Evolutionary conservation across 1,140 invertebrate species (phyloP).

Genomic region (Colletes latitarsis): DNA sequence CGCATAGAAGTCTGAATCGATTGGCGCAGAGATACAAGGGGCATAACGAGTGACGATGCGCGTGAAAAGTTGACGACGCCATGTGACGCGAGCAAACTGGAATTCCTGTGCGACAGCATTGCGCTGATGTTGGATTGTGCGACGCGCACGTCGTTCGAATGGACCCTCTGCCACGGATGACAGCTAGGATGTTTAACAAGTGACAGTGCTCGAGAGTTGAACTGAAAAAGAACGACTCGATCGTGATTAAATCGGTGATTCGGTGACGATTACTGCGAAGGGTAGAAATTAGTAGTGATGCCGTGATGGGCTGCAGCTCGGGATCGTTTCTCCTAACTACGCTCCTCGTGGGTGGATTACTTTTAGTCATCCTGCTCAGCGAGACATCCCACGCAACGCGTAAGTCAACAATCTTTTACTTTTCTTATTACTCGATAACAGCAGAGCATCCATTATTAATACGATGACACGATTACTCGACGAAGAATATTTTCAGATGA

Average conservation of each 20-base stretch:
- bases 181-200: conserved; percentile 43
- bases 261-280: conserved; percentile 57
- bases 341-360: conserved; percentile 75
- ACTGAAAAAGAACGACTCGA: conserved; percentile 52
- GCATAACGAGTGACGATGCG: conserved; percentile 40
- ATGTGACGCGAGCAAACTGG: conserved; percentile 39
- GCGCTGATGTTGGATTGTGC: conserved; percentile 50
- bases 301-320: conserved; percentile 79
- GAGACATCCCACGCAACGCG: conserved; percentile 72
- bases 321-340: conserved; percentile 76
- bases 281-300: conserved; percentile 75
- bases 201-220: conserved; percentile 49
- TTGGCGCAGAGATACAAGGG: neutral
- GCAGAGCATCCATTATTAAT: too few relatives aligned
- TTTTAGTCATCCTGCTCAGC: conserved; percentile 69
- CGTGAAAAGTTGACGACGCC: conserved; percentile 41
- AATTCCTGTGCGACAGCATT: conserved; percentile 21
- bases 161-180: conserved; percentile 53
- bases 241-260: conserved; percentile 45
- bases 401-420: conserved; percentile 60
- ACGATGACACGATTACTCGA: too few relatives aligned
- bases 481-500: too few relatives aligned
- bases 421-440: too few relatives aligned
- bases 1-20: conserved; percentile 8
- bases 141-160: conserved; percentile 37